Evolutionary conservation across 2,113 vertebrate species (phyloP), one percentile per base, ranked within the genome.

Genomic region (Menidia beryllina): DNA sequence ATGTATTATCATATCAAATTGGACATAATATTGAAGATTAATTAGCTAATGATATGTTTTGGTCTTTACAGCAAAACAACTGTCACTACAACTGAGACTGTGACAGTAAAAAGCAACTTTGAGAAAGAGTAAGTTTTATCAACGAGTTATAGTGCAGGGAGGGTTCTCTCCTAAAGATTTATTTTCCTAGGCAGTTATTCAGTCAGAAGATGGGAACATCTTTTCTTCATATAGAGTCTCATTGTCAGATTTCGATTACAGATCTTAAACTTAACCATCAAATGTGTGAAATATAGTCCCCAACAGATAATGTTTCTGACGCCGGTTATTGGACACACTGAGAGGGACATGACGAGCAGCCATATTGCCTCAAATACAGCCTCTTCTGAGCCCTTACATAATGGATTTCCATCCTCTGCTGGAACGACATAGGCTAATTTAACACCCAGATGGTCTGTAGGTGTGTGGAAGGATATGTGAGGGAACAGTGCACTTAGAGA

Each of bases 1-100:
- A 23, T 30, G 2, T 19, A 20, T 0, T 39, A 53, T 14, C n/a
- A 25, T 0, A 14, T 17, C 43, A 23, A 43, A 17, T 36, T 14
- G 0, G 47, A 26, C 1, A 12, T 47, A 5, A 20, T 1, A 0
- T 11, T 19, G 10, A 34, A 34, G 30, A 34, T 34, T 34, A 2
- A 34, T 34, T 5, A 34, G 4, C 47, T 74, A 59, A 65, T 47
- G 36, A 10, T n/a, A 7, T 50, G 0, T 70, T 47, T 30, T 64
- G 7, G 36, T 60, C 8, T 73, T 72, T 63, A 55, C 70, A 88
- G 83, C 23, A 80, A 53, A 57, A 75, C 25, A 25, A 61, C 55
- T 12, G 7, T 80, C 27, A 39, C 57, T 39, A 72, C 25, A 12
- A 82, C 77, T 50, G 53, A 83, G 68, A 77, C 68, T 52, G 75